These are phyloP conservation scores for Climacteris rufus DNA, from an alignment of 2,113 vertebrate genomes.

Conservation along the genomic window DNA sequence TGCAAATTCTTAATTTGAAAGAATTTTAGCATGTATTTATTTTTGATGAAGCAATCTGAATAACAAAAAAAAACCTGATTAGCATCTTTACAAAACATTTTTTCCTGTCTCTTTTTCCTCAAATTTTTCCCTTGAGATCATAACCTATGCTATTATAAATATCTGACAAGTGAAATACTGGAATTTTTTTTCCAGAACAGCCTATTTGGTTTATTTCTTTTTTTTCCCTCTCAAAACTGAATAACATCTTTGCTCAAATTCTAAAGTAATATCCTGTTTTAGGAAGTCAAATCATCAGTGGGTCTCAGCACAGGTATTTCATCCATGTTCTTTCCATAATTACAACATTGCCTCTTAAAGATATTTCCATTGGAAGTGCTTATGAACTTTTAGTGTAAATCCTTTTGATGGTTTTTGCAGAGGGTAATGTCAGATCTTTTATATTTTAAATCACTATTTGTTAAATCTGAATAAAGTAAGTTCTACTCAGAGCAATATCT, in stretches of 20 bases:
- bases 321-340: neutral
- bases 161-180: neutral
- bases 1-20: neutral
- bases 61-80: neutral
- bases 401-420: neutral
- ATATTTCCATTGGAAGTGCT: neutral
- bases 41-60: neutral
- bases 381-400: neutral
- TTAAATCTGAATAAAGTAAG: slow-evolving; percentile 20
- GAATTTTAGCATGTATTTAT: neutral
- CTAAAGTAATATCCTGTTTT: neutral
- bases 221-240: neutral
- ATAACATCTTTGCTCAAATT: neutral
- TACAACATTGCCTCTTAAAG: neutral
- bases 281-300: neutral
- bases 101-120: neutral
- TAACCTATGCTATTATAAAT: neutral
- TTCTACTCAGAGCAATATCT: neutral
- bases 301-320: neutral
- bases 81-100: neutral
- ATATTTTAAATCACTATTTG: neutral
- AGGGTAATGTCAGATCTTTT: neutral
- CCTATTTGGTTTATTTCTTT: neutral
- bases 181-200: neutral
- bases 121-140: neutral